phyloP scores from a whole-genome alignment of 1,140 invertebrate genomes.

The Heliothis virescens region DNA sequence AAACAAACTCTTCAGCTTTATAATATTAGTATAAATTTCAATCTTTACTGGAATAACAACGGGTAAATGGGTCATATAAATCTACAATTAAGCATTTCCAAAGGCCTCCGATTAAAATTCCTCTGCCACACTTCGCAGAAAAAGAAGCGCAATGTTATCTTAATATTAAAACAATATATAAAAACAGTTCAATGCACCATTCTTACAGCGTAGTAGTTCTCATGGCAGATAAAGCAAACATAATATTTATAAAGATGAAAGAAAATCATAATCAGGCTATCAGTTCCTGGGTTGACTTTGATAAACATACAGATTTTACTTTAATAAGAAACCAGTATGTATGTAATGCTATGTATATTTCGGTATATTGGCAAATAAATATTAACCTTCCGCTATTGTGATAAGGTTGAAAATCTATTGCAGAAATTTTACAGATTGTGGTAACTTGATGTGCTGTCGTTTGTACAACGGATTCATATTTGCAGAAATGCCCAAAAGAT shows the following conservation, averaged over 20 bases:
- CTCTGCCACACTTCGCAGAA: too few relatives aligned
- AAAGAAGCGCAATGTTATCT: too few relatives aligned
- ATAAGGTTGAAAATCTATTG: too few relatives aligned
- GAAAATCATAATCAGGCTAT: neutral
- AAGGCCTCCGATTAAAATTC: neutral
- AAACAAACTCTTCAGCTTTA: too few relatives aligned
- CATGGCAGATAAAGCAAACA: neutral
- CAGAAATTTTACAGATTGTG: too few relatives aligned
- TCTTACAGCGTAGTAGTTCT: neutral
- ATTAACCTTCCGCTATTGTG: too few relatives aligned
- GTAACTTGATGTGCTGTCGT: too few relatives aligned
- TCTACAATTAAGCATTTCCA: neutral
- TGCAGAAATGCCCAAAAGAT: too few relatives aligned
- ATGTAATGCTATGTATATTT: neutral
- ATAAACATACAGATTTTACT: slow-evolving; percentile 3
- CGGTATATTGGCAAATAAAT: neutral
- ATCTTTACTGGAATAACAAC: too few relatives aligned
- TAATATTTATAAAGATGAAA: slow-evolving; percentile 13
- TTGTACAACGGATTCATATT: neutral
- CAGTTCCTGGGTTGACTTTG: neutral
- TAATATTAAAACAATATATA: neutral
- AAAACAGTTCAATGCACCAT: slow-evolving; percentile 4
- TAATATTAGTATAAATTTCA: too few relatives aligned
- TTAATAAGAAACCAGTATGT: slow-evolving; percentile 2
- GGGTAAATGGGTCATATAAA: too few relatives aligned